phyloP scores from a whole-genome alignment of 2,888 invertebrate species.

The Willowsia nigromaculata region DNA sequence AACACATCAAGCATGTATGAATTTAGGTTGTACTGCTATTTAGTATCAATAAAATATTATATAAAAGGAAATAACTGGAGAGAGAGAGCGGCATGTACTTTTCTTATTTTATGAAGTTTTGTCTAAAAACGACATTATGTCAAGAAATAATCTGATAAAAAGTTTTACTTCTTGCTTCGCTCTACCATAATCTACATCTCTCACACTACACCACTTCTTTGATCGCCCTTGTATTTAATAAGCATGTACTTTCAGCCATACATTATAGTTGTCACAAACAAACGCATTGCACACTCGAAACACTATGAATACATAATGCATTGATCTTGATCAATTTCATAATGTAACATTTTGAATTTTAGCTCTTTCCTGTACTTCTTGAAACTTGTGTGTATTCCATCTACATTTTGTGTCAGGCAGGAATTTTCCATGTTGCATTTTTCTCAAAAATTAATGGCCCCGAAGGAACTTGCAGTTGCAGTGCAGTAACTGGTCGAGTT shows the following conservation, averaged over 20 bases:
- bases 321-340: not conserved
- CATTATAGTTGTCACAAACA: not conserved
- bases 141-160: constrained; percentile 44
- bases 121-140: constrained; percentile 14
- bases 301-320: constrained; percentile 10
- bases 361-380: not conserved
- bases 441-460: not conserved
- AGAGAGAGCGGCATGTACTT: not conserved
- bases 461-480: not conserved
- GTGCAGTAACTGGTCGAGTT: not conserved
- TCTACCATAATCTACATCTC: not conserved
- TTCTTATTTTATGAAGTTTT: not conserved
- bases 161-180: not conserved
- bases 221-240: not conserved
- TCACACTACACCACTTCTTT: not conserved
- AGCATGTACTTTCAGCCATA: not conserved
- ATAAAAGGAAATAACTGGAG: not conserved
- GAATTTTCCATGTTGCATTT: not conserved
- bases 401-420: not conserved
- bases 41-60: not conserved
- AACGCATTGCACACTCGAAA: not conserved
- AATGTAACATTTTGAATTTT: too few relatives aligned
- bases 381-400: not conserved
- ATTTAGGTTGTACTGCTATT: not conserved
- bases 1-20: too few relatives aligned